phyloP scores from a whole-genome alignment of 1,140 invertebrate genomes.

The Meloidogyne floridensis region DNA sequence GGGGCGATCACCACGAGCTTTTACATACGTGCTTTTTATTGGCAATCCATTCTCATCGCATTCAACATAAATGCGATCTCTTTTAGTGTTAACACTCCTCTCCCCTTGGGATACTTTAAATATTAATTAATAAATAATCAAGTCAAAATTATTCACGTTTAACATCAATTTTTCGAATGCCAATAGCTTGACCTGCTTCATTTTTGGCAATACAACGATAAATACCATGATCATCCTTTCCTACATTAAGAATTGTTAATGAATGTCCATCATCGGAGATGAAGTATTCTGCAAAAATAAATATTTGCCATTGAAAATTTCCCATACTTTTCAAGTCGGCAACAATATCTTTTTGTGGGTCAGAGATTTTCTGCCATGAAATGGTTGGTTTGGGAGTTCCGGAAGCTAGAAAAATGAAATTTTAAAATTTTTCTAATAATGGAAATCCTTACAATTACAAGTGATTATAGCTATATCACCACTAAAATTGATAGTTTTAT shows the following conservation, averaged over 20 bases:
- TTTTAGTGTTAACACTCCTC: not conserved
- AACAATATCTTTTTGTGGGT: slow-evolving; percentile 50
- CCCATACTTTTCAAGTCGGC: slow-evolving; percentile 54
- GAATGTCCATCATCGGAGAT: slow-evolving; percentile 54
- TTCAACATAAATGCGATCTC: slow-evolving; percentile 50
- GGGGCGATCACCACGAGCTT: slow-evolving; percentile 53
- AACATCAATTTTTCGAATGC: slow-evolving; percentile 44
- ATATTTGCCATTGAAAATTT: not conserved
- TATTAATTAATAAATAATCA: not conserved
- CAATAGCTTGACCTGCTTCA: slow-evolving; percentile 71
- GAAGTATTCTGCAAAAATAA: slow-evolving; percentile 49
- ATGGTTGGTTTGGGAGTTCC: slow-evolving; percentile 66
- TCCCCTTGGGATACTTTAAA: slow-evolving; percentile 42
- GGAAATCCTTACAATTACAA: slow-evolving; percentile 45
- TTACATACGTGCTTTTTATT: slow-evolving; percentile 50
- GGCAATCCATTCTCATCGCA: slow-evolving; percentile 57
- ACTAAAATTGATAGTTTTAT: not conserved
- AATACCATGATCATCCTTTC: slow-evolving; percentile 77
- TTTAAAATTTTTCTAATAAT: too few species aligned
- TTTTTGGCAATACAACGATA: slow-evolving; percentile 83
- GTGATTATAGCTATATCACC: slow-evolving; percentile 52
- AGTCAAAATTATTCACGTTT: slow-evolving; percentile 38
- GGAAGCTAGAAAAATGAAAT: slow-evolving; percentile 41
- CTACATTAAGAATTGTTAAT: slow-evolving; percentile 77
- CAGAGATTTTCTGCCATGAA: slow-evolving; percentile 59